These are phyloP conservation scores for Cetoscarus ocellatus DNA, from an alignment of 2,797 vertebrate genomes.

Conservation along the genomic window DNA sequence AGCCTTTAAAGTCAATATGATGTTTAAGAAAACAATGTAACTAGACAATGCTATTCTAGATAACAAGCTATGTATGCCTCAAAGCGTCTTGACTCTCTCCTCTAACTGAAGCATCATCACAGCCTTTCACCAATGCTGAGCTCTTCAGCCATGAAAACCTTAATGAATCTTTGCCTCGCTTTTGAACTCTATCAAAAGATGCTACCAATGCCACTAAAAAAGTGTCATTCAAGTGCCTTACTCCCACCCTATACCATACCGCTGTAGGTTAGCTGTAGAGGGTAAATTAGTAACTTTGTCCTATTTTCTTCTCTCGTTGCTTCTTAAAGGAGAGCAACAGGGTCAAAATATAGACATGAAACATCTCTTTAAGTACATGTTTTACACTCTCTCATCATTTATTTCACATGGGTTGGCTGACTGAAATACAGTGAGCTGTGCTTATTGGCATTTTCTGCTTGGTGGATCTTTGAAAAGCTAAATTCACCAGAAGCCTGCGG, in stretches of 20 bases:
- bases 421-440: constrained; percentile 38
- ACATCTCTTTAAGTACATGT: constrained; percentile 36
- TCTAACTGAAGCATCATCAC: neutral
- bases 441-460: constrained; percentile 47
- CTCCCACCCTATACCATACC: neutral
- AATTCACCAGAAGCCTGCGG: constrained; percentile 28
- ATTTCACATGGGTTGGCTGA: constrained; percentile 43
- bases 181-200: constrained; percentile 10
- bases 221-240: constrained; percentile 31
- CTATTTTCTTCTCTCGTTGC: constrained; percentile 9
- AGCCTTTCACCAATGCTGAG: constrained; percentile 30
- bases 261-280: neutral
- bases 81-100: neutral
- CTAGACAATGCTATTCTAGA: too few relatives aligned
- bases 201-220: neutral
- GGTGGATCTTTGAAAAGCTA: constrained; percentile 35
- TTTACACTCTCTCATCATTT: constrained; percentile 41
- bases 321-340: constrained; percentile 18
- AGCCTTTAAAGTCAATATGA: too few relatives aligned
- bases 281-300: neutral
- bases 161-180: constrained; percentile 22
- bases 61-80: neutral
- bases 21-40: too few relatives aligned
- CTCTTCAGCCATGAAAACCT: constrained; percentile 14
- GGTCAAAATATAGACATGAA: constrained; percentile 27